These are phyloP conservation scores for Okamejei kenojei DNA, from an alignment of 2,797 vertebrate genomes.

Conservation along the genomic window DNA sequence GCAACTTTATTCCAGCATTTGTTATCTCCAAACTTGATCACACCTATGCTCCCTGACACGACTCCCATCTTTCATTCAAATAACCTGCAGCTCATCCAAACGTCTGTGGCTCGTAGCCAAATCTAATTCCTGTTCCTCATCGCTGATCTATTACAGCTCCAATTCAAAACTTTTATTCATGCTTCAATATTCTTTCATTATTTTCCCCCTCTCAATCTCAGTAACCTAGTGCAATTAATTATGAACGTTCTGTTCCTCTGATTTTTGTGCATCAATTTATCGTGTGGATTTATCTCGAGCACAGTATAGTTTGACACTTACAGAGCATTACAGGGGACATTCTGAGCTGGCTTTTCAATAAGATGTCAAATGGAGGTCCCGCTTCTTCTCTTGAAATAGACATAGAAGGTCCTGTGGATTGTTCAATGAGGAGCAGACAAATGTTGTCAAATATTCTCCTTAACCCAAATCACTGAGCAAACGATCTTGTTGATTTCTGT, in stretches of 20 bases:
- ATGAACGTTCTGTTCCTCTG: background rate
- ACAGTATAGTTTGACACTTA: background rate
- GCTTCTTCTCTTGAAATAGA: background rate
- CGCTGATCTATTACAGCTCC: background rate
- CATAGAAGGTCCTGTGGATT: background rate
- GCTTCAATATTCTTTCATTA: background rate
- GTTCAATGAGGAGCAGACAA: background rate
- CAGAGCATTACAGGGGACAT: background rate
- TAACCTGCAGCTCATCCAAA: background rate
- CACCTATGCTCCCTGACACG: background rate
- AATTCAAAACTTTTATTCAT: background rate
- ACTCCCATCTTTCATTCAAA: background rate
- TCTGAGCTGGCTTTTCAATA: background rate
- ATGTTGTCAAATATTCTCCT: background rate
- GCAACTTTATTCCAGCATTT: too few relatives aligned
- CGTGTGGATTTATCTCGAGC: background rate
- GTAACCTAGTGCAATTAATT: background rate
- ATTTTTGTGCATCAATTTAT: background rate
- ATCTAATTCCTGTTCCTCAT: background rate
- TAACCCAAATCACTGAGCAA: background rate
- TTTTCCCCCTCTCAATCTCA: background rate
- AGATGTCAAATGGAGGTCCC: background rate
- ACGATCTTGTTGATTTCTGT: background rate
- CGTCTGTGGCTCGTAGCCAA: background rate
- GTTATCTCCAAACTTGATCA: too few relatives aligned